Evolutionary conservation across 1,140 invertebrate species (phyloP).

Genomic region (Dendroctonus valens): DNA sequence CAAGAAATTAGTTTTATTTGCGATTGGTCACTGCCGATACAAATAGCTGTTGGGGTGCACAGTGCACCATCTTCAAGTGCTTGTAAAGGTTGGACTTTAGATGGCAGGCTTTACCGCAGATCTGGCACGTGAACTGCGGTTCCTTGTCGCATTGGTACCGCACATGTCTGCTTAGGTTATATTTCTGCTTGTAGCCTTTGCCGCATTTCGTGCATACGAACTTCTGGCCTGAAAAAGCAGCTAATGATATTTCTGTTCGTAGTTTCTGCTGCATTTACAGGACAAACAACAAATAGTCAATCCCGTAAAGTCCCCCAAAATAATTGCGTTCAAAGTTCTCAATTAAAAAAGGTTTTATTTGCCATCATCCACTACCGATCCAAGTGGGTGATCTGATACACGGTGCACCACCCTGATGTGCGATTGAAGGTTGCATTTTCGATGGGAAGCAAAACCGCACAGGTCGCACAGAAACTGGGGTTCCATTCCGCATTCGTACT

Average conservation of each 20-base stretch:
- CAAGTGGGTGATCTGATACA: no score
- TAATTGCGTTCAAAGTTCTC: no score
- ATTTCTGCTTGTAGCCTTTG: slow-evolving; percentile 33
- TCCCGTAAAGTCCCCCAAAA: no score
- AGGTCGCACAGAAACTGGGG: slow-evolving; percentile 78
- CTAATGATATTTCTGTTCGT: not conserved
- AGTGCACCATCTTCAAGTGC: not conserved
- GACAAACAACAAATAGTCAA: no score
- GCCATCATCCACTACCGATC: no score
- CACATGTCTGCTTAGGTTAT: slow-evolving; percentile 11
- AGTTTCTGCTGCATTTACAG: no score
- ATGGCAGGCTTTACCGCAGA: slow-evolving; percentile 1
- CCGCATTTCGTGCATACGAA: slow-evolving; percentile 5
- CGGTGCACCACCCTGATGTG: no score
- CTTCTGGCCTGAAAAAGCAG: no score
- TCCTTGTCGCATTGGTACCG: slow-evolving; percentile 2
- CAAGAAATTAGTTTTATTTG: no score
- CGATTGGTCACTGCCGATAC: no score
- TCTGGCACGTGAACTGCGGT: slow-evolving; percentile 1
- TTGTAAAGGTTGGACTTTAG: not conserved
- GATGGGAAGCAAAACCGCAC: slow-evolving; percentile 63
- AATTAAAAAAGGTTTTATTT: not conserved
- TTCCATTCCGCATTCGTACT: slow-evolving; percentile 67
- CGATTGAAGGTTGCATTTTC: slow-evolving; percentile 52
- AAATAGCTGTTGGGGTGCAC: no score